phyloP scores from a whole-genome alignment of 2,888 invertebrate species.

The Lapara coniferarum region DNA sequence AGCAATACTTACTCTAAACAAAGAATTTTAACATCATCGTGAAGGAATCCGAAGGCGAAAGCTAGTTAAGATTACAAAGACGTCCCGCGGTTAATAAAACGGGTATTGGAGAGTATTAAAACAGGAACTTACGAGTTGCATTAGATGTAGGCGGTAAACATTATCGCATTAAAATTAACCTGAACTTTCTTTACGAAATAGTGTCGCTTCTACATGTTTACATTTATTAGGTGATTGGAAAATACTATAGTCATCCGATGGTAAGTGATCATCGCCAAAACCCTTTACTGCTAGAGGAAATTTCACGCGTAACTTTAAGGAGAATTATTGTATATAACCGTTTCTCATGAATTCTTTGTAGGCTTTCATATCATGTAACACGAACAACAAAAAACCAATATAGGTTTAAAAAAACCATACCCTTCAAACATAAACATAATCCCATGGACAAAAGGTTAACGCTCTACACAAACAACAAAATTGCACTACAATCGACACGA shows the following conservation, averaged over 20 bases:
- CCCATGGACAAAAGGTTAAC: not conserved
- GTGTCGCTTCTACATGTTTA: not conserved
- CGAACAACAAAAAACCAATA: too few species aligned
- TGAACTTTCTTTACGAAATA: slow-evolving; percentile 1
- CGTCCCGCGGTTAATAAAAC: not conserved
- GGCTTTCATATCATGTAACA: too few species aligned
- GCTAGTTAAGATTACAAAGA: slow-evolving; percentile 9
- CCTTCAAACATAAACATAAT: not conserved
- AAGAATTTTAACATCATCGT: not conserved
- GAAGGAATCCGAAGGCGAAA: slow-evolving; percentile 13
- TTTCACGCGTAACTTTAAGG: too few species aligned
- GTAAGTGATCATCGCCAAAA: too few species aligned
- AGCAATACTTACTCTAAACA: not conserved
- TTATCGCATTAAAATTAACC: not conserved
- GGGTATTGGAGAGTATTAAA: slow-evolving; percentile 6
- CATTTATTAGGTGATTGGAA: not conserved
- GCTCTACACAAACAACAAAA: slow-evolving; percentile 2
- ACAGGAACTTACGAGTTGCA: slow-evolving; percentile 3
- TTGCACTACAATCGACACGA: slow-evolving; percentile 5
- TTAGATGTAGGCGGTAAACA: not conserved
- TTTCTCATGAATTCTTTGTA: too few species aligned
- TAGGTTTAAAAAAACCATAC: not conserved
- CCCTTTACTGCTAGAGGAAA: too few species aligned
- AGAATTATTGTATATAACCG: too few species aligned
- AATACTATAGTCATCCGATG: too few species aligned